Base-by-base conservation (phyloP, 1,140 invertebrate species). In the Achatina immaculata region DNA sequence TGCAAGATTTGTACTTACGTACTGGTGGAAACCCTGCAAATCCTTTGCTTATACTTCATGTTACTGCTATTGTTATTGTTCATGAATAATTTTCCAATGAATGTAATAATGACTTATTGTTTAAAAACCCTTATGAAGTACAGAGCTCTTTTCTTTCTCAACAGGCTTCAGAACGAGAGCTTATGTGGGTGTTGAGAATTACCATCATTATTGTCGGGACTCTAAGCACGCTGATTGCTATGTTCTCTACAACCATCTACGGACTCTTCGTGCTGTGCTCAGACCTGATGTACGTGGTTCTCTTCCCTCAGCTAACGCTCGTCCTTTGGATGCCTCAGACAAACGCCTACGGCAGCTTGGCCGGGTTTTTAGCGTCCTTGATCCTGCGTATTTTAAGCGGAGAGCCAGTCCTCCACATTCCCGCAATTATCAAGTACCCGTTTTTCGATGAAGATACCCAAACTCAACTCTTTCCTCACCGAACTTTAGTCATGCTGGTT, bases 281-380 rank as follows among this genome's bases (percentile, higher is more conserved):
- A 0, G 87, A 88, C 76, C 74, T 87, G 16, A 85, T 87, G 83
- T 87, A 85, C 73, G 87, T 88, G 11, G 76, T 85, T 24, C 82
- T 85, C 24, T 86, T 88, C 75, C 87, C 87, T 36, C 86, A 88
- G 73, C 74, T 88, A 6, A 84, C 83, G 24, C 81, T 83, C 28
- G 58, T 82, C 45, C 81, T 86, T 14, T 86, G 81, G 82, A 55
- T 85, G 34, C 24, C n/a, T 90, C 97, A 51, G 6, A 82, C 85
- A 92, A 99, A 99, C 92, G 98, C 97, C 0, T 99, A 99, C 90
- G 98, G 98, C 36, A 98, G 96, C 34, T 90, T 99, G 38, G 58
- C 84, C 48, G 91, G 91, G 62, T 97, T 97, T 88, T 94, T 97
- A 80, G 93, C 98, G 83, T 96, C 96, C 0, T 94, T 98, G 55